Percentiles rank a stretch among this genome's conserved stretches.
These are phyloP conservation scores for Chelon auratus DNA, from an alignment of 2,797 vertebrate genomes.

Conservation along the genomic window DNA sequence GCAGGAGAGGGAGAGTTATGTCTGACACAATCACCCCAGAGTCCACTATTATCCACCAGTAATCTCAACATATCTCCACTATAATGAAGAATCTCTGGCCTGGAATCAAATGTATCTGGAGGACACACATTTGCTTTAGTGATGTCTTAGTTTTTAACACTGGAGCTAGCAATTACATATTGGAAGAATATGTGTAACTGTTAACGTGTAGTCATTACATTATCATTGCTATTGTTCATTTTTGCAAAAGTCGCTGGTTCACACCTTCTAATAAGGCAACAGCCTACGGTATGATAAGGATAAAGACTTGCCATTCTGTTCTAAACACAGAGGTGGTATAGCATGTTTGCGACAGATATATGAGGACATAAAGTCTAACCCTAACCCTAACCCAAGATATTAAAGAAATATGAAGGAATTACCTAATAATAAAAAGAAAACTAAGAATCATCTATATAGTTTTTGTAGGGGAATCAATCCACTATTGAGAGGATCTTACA, in stretches of 20 bases:
- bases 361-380: neutral
- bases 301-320: constrained; percentile 11
- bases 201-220: neutral
- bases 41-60: constrained; percentile 59
- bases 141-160: constrained; percentile 4
- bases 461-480: neutral
- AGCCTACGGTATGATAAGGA: neutral
- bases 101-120: constrained; percentile 27
- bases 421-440: neutral
- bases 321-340: neutral
- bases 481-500: neutral
- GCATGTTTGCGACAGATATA: neutral
- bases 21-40: constrained; percentile 58
- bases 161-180: neutral
- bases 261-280: neutral
- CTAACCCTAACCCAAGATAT: too few relatives aligned
- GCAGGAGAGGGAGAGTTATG: constrained; percentile 63
- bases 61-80: constrained; percentile 55
- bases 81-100: constrained; percentile 34
- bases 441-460: neutral
- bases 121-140: constrained; percentile 30
- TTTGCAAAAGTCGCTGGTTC: neutral
- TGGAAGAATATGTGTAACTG: constrained; percentile 10
- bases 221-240: neutral
- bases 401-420: neutral